Evolutionary conservation across 2,113 vertebrate species (phyloP), one percentile per base, ranked within the genome.

Genomic region (Myotis yumanensis): DNA sequence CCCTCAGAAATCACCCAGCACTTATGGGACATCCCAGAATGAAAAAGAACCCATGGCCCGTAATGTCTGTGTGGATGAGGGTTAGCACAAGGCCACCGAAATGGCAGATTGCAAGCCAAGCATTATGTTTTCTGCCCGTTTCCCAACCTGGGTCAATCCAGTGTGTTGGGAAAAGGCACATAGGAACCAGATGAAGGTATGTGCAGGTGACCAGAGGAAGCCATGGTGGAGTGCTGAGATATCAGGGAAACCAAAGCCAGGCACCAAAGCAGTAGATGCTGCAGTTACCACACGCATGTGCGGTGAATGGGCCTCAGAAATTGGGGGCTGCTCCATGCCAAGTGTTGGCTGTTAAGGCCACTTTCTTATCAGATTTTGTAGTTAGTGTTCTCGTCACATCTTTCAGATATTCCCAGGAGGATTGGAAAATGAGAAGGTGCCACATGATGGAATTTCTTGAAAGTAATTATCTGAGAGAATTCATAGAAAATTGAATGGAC

Each of bases 391-490:
- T 80, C 32, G n/a, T 87, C 73, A 90, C 1, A 15, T 79, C 32
- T 30, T 72, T 94, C 30, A 30, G 15, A 40, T 66, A 17, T 86
- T 93, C 46, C 43, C 73, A 59, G 23, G 71, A 84, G 57, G 51
- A 52, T 14, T 11, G 18, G 66, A 90, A 91, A 93, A 64, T 75
- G 43, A 52, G 86, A 52, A 95, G 18, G 8, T 79, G 11, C 30
- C 22, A 6, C 18, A 3, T 32, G 28, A 32, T 75, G 66, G 16
- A 82, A 59, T 94, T 81, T 95, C 84, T 91, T 68, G 16, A 96
- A 95, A 93, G 52, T 94, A 90, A 96, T 93, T 95, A 95, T 77
- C 75, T 48, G 35, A 93, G 46, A 86, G 75, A 90, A 91, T 94
- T 96, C 69, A 83, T 40, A 18, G 52, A 93, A 93, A 93, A 84